Percentiles rank a stretch among this genome's conserved stretches.
phyloP scores from a whole-genome alignment of 2,888 invertebrate genomes.

The Temnothorax unifasciatus region DNA sequence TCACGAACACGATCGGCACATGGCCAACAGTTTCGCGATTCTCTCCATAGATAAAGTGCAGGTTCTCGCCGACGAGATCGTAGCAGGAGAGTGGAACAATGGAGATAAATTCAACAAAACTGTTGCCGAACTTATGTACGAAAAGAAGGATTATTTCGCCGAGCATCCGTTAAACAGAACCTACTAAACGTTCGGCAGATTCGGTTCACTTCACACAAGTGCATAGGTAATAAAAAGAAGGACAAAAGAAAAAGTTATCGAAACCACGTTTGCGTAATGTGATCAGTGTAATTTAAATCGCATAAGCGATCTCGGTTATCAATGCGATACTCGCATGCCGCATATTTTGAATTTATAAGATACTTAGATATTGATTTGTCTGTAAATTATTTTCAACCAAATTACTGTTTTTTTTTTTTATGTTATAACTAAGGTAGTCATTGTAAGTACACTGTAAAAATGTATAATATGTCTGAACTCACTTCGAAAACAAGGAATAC shows the following conservation, averaged over 20 bases:
- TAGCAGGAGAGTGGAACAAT: slow-evolving; percentile 85
- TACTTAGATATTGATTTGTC: slow-evolving; percentile 21
- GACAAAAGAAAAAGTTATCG: background rate
- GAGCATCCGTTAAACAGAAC: slow-evolving; percentile 89
- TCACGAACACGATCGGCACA: slow-evolving; percentile 65
- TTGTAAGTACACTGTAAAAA: slow-evolving; percentile 7
- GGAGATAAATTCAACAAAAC: slow-evolving; percentile 87
- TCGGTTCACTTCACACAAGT: background rate
- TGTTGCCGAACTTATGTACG: slow-evolving; percentile 88
- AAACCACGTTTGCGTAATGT: slow-evolving; percentile 2
- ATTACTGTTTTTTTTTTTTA: background rate
- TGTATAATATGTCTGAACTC: background rate
- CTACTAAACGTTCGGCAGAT: slow-evolving; percentile 61
- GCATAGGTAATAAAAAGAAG: background rate
- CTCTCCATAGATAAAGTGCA: slow-evolving; percentile 87
- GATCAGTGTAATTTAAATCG: slow-evolving; percentile 6
- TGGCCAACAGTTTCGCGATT: slow-evolving; percentile 85
- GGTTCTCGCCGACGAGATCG: slow-evolving; percentile 85
- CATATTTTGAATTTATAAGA: background rate
- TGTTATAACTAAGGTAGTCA: background rate
- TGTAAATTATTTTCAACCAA: slow-evolving; percentile 43
- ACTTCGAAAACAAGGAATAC: background rate
- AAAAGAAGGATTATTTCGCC: slow-evolving; percentile 88
- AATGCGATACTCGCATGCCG: background rate
- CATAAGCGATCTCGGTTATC: background rate